Percentiles rank a stretch among this genome's conserved stretches.
phyloP scores from a whole-genome alignment of 2,113 vertebrate species.

The Cottus gobio region DNA sequence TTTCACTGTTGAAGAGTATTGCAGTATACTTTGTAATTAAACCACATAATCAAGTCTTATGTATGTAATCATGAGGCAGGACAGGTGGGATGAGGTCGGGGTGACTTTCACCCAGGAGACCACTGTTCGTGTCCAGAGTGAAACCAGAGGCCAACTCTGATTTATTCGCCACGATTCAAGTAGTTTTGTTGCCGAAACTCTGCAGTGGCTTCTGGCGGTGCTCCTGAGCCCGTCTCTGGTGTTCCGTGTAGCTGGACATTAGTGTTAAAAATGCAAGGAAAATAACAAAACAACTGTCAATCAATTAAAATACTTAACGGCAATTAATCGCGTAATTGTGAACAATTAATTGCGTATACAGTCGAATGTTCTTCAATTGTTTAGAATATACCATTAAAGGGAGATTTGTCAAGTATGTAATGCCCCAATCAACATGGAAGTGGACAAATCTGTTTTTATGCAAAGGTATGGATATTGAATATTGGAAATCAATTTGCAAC shows the following conservation, averaged over 20 bases:
- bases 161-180: not conserved
- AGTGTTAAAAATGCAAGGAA: too few species aligned
- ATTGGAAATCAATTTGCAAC: not conserved
- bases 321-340: too few species aligned
- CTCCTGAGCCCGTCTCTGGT: too few species aligned
- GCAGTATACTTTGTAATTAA: not conserved
- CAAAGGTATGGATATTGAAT: not conserved
- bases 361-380: too few species aligned
- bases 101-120: not conserved
- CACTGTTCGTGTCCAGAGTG: not conserved
- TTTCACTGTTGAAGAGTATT: not conserved
- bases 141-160: not conserved
- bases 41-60: not conserved
- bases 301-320: too few species aligned
- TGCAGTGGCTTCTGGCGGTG: too few species aligned
- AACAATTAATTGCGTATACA: too few species aligned
- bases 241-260: too few species aligned
- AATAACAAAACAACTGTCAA: too few species aligned
- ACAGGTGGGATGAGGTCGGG: not conserved
- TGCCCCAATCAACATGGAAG: too few species aligned
- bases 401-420: too few species aligned
- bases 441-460: not conserved
- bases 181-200: not conserved
- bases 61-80: not conserved
- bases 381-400: too few species aligned